These are phyloP conservation scores for Plodia interpunctella DNA, from an alignment of 1,140 invertebrate genomes.

Conservation along the genomic window DNA sequence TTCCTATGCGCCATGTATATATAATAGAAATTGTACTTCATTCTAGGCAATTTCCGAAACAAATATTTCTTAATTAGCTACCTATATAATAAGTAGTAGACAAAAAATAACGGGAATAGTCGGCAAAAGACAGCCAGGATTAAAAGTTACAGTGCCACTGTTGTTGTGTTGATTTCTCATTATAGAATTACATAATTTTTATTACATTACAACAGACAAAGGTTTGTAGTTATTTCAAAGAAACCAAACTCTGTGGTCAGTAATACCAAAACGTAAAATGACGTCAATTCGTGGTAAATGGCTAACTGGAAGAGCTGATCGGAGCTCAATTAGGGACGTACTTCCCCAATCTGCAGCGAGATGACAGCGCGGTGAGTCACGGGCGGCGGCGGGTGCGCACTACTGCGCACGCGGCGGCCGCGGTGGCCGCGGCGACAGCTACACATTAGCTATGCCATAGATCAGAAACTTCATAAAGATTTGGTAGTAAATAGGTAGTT, in stretches of 20 bases:
- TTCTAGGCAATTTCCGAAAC: too few relatives aligned
- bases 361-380: conserved; percentile 51
- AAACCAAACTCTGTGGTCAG: neutral
- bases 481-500: too few relatives aligned
- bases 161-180: too few relatives aligned
- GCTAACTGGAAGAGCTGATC: conserved; percentile 35
- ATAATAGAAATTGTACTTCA: too few relatives aligned
- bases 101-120: too few relatives aligned
- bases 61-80: too few relatives aligned
- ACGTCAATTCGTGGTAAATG: conserved; percentile 41
- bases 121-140: too few relatives aligned
- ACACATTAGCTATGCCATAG: neutral
- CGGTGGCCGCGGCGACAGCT: conserved; percentile 23
- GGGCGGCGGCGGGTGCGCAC: conserved; percentile 31
- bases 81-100: too few relatives aligned
- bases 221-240: neutral
- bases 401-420: conserved; percentile 16
- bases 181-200: neutral
- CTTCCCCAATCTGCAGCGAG: conserved; percentile 51
- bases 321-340: conserved; percentile 48
- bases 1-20: conserved; percentile 1
- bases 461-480: neutral
- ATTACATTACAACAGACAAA: neutral
- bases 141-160: too few relatives aligned
- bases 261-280: conserved; percentile 18